A percentile compares a stretch with the other conserved stretches of the same genome.
Evolutionary conservation across 1,140 invertebrate genomes (phyloP).

Genomic region (Tetranychus urticae): DNA sequence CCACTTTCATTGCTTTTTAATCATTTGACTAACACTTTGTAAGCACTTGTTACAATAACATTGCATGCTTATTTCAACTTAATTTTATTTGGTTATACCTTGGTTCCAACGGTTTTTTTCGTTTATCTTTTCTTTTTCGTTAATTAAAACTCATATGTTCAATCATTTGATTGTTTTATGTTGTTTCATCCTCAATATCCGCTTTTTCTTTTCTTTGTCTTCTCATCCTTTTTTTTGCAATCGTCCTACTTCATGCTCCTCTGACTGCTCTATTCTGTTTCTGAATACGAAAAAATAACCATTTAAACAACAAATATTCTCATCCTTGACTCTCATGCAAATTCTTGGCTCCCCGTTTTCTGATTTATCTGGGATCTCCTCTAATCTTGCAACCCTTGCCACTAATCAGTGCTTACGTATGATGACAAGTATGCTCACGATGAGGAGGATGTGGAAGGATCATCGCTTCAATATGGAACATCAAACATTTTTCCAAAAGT

Average conservation of each 20-base stretch:
- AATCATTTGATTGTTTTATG: neutral
- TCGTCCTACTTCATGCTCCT: too few species aligned
- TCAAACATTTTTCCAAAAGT: slow-evolving; percentile 25
- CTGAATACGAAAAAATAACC: too few species aligned
- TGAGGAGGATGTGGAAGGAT: slow-evolving; percentile 76
- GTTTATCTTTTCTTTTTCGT: neutral
- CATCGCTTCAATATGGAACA: slow-evolving; percentile 30
- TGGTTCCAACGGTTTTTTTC: too few species aligned
- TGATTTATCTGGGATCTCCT: neutral
- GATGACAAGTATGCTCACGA: slow-evolving; percentile 47
- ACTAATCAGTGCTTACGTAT: slow-evolving; percentile 78
- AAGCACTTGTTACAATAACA: too few species aligned
- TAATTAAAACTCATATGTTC: neutral
- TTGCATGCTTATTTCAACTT: slow-evolving; percentile 2
- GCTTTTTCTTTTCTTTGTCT: too few species aligned
- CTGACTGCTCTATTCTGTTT: too few species aligned
- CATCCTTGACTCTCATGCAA: neutral
- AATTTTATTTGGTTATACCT: neutral
- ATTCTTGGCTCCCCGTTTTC: neutral
- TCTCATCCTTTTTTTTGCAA: too few species aligned
- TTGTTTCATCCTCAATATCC: neutral
- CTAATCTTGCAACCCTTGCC: neutral
- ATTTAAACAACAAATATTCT: neutral
- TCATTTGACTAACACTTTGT: neutral
- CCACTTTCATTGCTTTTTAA: too few species aligned